phyloP scores from a whole-genome alignment of 2,888 invertebrate species.

The Acrobeloides nanus region DNA sequence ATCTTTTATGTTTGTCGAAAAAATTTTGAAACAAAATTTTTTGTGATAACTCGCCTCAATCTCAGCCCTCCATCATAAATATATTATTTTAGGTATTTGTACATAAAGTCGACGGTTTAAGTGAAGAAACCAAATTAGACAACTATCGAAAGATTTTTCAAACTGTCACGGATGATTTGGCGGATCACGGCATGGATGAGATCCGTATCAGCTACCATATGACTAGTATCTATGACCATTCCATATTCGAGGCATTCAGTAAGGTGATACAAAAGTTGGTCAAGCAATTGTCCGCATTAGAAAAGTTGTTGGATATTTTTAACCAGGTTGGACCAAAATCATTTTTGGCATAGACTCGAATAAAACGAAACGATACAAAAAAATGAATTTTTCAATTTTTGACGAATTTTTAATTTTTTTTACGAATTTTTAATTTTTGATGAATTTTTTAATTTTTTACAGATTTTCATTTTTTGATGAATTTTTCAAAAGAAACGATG shows the following conservation, averaged over 20 bases:
- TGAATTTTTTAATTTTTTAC: background rate
- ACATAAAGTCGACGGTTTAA: constrained; percentile 96
- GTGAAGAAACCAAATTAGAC: constrained; percentile 98
- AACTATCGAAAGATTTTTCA: constrained; percentile 96
- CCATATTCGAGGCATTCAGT: constrained; percentile 98
- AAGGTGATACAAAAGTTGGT: constrained; percentile 99
- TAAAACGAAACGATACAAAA: too few species aligned
- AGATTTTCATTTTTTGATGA: constrained; percentile 3
- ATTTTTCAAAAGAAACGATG: too few species aligned
- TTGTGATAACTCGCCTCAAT: too few species aligned
- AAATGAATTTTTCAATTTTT: constrained; percentile 3
- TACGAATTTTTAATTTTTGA: constrained; percentile 7
- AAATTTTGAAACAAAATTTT: too few species aligned
- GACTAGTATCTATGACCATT: constrained; percentile 86
- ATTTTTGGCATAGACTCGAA: constrained; percentile 1
- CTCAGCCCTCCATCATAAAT: too few species aligned
- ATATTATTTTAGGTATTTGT: constrained; percentile 64
- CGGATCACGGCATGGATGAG: constrained; percentile 63
- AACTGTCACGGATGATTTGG: constrained; percentile 84
- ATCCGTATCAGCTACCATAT: constrained; percentile 38
- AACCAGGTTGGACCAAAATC: constrained; percentile 34
- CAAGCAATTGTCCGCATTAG: constrained; percentile 88
- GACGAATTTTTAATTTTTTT: constrained; percentile 5
- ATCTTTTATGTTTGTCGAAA: too few species aligned
- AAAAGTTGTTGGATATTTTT: constrained; percentile 69